A percentile compares a stretch with the other conserved stretches of the same genome.
phyloP scores from a whole-genome alignment of 53 echinoderm and acorn worm genomes.

The Patiria pectinifera region DNA sequence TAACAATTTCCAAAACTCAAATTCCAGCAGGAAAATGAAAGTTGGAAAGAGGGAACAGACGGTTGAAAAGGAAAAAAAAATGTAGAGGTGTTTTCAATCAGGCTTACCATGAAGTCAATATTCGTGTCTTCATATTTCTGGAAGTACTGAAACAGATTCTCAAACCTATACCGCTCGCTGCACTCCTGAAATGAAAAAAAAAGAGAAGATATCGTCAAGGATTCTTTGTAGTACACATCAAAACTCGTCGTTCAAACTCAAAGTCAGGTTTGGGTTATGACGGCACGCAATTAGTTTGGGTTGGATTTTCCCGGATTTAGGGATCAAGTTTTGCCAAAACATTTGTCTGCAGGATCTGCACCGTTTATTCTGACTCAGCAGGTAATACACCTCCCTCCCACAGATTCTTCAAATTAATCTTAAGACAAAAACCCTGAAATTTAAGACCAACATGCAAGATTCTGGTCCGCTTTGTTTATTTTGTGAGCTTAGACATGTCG shows the following conservation, averaged over 20 bases:
- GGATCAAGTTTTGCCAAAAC: neutral
- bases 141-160: slow-evolving; percentile 98
- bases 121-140: slow-evolving; percentile 97
- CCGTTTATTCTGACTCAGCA: neutral
- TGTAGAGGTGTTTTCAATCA: neutral
- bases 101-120: slow-evolving; percentile 99
- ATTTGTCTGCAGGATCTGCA: neutral
- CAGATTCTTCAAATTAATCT: neutral
- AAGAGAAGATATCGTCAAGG: neutral
- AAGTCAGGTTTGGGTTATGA: neutral
- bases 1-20: too few relatives aligned
- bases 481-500: neutral
- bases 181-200: slow-evolving; percentile 74
- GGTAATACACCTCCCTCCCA: neutral
- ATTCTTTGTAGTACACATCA: neutral
- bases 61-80: neutral
- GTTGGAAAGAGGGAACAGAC: neutral
- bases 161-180: slow-evolving; percentile 81
- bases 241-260: neutral
- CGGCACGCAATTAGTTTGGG: neutral
- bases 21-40: neutral
- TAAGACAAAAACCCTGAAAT: neutral
- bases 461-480: neutral
- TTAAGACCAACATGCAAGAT: neutral
- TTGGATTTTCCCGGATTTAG: neutral